phyloP scores from a whole-genome alignment of 2,797 vertebrate species.

The Gymnoscopelus braueri region DNA sequence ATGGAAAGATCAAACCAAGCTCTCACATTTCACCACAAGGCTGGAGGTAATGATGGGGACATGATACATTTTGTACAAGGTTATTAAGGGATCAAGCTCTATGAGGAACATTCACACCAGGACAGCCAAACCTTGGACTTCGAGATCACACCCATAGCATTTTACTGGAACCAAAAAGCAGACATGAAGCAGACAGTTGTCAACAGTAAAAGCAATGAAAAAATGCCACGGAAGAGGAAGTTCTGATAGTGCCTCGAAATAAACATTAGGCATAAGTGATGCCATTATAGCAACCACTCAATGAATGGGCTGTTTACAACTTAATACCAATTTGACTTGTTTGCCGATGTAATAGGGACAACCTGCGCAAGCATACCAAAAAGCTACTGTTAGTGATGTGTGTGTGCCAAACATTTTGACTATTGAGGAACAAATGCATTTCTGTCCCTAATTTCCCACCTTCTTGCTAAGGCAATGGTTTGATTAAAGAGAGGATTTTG shows the following conservation, averaged over 20 bases:
- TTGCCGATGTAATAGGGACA: constrained; percentile 18
- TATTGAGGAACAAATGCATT: constrained; percentile 6
- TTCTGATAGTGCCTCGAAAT: neutral
- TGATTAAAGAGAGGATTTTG: neutral
- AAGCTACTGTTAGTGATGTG: constrained; percentile 16
- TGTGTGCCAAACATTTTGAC: neutral
- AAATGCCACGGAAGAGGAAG: neutral
- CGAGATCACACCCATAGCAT: constrained; percentile 31
- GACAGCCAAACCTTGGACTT: constrained; percentile 22
- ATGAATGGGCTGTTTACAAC: neutral
- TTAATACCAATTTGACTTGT: constrained; percentile 7
- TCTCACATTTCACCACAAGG: constrained; percentile 9
- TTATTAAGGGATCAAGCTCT: constrained; percentile 11
- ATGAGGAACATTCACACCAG: constrained; percentile 33
- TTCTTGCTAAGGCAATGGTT: neutral
- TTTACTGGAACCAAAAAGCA: constrained; percentile 17
- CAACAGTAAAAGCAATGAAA: constrained; percentile 34
- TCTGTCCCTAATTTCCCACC: neutral
- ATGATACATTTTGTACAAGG: constrained; percentile 47
- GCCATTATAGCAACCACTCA: neutral
- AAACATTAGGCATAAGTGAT: neutral
- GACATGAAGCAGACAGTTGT: constrained; percentile 36
- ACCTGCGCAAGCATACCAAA: constrained; percentile 1
- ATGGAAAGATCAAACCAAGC: neutral
- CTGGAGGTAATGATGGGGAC: constrained; percentile 14